A percentile compares a stretch with the other conserved stretches of the same genome.
phyloP scores from a whole-genome alignment of 2,797 vertebrate genomes.

The Sarcophilus harrisii region DNA sequence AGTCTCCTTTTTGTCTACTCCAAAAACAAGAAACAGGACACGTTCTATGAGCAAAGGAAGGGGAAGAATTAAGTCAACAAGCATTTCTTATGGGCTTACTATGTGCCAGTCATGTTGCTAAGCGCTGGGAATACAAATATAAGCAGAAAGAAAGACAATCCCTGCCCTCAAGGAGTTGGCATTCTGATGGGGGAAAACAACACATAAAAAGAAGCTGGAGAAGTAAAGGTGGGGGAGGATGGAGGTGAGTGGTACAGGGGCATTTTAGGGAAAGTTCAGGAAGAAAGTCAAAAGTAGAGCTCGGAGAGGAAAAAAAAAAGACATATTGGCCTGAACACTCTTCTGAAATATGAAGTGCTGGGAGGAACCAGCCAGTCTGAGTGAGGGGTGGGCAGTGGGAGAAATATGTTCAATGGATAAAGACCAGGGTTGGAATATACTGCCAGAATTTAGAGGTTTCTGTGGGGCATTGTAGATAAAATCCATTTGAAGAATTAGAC shows the following conservation, averaged over 20 bases:
- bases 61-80: not conserved
- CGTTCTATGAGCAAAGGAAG: slow-evolving; percentile 43
- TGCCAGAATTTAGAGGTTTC: not conserved
- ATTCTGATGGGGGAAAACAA: not conserved
- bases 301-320: not conserved
- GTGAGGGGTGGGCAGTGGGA: not conserved
- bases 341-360: not conserved
- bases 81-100: not conserved
- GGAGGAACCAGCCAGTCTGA: not conserved
- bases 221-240: not conserved
- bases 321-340: not conserved
- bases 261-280: not conserved
- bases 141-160: not conserved
- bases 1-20: slow-evolving; percentile 32
- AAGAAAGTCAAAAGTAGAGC: not conserved
- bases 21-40: slow-evolving; percentile 61
- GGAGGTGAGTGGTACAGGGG: not conserved
- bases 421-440: not conserved
- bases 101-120: not conserved
- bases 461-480: not conserved
- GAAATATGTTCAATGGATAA: not conserved
- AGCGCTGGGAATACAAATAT: not conserved
- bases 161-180: not conserved
- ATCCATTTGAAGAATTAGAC: not conserved
- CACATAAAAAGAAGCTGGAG: not conserved